Conservation (phyloP, 1,140 invertebrate species). For the Dinoponera quadriceps region DNA sequence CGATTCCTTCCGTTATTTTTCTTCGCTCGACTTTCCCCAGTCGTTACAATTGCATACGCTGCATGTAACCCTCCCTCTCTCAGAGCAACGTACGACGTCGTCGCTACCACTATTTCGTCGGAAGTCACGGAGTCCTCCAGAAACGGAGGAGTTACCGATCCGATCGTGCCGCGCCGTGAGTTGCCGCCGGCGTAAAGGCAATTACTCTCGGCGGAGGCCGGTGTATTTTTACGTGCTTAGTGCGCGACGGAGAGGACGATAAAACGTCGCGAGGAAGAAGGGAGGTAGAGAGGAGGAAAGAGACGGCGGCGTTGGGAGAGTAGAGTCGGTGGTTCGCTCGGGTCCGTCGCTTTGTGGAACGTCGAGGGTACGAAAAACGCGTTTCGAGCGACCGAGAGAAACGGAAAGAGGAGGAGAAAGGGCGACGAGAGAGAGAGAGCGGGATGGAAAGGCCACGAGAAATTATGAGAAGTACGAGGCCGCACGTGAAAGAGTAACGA, state of each 20-base stretch:
- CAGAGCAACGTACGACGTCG: background rate
- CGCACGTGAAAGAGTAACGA: slow-evolving; percentile 60
- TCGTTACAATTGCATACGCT: background rate
- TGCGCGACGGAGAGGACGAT: background rate
- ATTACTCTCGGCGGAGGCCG: slow-evolving; percentile 46
- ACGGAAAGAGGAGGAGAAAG: slow-evolving; percentile 33
- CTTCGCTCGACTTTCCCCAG: background rate
- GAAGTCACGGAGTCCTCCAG: slow-evolving; percentile 41
- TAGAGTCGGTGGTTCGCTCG: slow-evolving; percentile 51
- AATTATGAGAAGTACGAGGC: slow-evolving; percentile 63
- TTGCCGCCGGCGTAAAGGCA: slow-evolving; percentile 44
- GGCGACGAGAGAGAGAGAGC: slow-evolving; percentile 14
- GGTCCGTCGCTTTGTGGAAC: slow-evolving; percentile 73
- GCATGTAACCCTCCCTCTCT: background rate
- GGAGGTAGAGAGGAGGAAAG: background rate
- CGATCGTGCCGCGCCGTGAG: slow-evolving; percentile 42
- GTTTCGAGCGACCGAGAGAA: slow-evolving; percentile 41
- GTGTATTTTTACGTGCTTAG: slow-evolving; percentile 35
- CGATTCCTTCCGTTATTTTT: background rate
- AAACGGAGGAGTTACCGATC: slow-evolving; percentile 47
- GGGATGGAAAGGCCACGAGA: slow-evolving; percentile 71
- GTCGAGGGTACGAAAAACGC: slow-evolving; percentile 73
- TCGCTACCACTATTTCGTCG: slow-evolving; percentile 42
- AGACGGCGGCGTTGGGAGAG: slow-evolving; percentile 7
- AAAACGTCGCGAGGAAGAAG: slow-evolving; percentile 14